phyloP scores from a whole-genome alignment of 2,113 vertebrate genomes.

The Felis chaus region DNA sequence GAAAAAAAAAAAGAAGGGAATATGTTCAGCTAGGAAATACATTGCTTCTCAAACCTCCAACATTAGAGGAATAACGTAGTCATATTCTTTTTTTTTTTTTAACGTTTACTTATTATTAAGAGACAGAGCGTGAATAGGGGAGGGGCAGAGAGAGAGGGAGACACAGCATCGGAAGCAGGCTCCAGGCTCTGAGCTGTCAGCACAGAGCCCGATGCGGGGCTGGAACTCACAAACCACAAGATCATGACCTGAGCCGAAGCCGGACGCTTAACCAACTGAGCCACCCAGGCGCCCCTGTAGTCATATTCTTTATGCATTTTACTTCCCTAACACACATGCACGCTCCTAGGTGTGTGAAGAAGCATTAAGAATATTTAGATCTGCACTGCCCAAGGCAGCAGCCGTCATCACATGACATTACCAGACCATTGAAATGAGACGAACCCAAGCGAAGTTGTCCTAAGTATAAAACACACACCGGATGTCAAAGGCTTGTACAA shows the following conservation, averaged over 20 bases:
- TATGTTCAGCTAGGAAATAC: not conserved
- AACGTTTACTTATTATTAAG: too few species aligned
- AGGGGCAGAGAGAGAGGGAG: too few species aligned
- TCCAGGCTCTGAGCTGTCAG: too few species aligned
- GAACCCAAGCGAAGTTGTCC: not conserved
- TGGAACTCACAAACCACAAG: too few species aligned
- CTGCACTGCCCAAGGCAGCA: not conserved
- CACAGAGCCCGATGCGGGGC: too few species aligned
- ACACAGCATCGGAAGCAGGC: too few species aligned
- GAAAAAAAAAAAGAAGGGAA: not conserved
- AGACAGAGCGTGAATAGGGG: too few species aligned
- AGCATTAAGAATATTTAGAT: not conserved
- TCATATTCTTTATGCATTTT: not conserved
- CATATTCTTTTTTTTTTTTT: not conserved
- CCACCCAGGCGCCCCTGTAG: too few species aligned
- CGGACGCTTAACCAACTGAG: too few species aligned
- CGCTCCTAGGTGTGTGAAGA: not conserved
- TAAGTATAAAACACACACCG: not conserved
- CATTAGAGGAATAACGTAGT: not conserved
- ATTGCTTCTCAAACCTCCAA: not conserved
- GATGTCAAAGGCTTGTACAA: not conserved
- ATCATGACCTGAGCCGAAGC: too few species aligned
- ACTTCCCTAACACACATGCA: not conserved
- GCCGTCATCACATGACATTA: not conserved
- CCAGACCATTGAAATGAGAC: not conserved